Evolutionary conservation across 2,888 invertebrate species (phyloP), one percentile per base, ranked within the genome.

Genomic region (Lepidocyrtinus sp.): DNA sequence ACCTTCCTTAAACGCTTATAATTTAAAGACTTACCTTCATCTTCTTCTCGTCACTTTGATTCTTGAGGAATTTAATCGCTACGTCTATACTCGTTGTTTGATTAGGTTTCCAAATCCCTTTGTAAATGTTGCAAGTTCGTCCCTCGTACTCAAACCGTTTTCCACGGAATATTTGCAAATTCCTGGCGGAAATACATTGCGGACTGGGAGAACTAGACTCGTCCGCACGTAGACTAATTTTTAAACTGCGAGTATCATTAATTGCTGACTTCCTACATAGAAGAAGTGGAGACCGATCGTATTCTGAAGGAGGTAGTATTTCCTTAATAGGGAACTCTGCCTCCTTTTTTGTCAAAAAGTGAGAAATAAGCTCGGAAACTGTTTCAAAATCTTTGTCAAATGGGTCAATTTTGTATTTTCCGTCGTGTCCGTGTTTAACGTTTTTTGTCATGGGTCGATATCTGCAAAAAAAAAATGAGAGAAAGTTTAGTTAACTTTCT

Each of bases 251-350:
- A 5, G 75, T 69, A 22, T 78, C 79, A n/a, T 63, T 78, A n/a
- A 78, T 64, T 2, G 63, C 74, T 26, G 75, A 55, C 36, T 80
- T 80, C 0, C 86, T 92, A 86, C 94, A 94, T 36, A 94, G 88
- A 67, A 94, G 87, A 79, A 94, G 88, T 55, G 92, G 92, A 0
- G 94, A 94, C 87, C 92, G 92, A 88, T 94, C 96, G 90, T 95
- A 95, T 90, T 95, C 95, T 0, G 96, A 95, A 9, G 96, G 94
- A 22, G 95, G 95, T 88, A 96, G 91, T 87, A 95, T 94, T 88
- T 94, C 94, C 65, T 91, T 91, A 87, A 94, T 91, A 67, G 90
- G 88, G 64, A 91, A 91, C 67, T 92, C 91, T 0, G 91, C 90
- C 86, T 92, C 91, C 87, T 91, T 92, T 87, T 93, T 92, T 64